Conservation (phyloP, 2,797 vertebrate genomes). For the Eulemur albifrons region DNA sequence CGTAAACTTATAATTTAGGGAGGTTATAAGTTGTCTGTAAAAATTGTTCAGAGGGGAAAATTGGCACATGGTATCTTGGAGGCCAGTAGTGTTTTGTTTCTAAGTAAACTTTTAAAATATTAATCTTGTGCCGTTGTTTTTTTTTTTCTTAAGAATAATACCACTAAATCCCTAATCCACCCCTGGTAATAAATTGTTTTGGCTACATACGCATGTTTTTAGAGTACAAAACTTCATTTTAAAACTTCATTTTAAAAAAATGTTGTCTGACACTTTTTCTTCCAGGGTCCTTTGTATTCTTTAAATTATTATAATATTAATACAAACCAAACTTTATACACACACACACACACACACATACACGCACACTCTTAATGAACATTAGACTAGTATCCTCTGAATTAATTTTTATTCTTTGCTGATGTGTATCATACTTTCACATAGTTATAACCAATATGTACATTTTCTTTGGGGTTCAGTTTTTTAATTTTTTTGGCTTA, state of each 20-base stretch:
- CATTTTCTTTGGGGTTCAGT: not conserved
- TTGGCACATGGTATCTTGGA: not conserved
- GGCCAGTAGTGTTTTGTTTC: slow-evolving; percentile 27
- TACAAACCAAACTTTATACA: not conserved
- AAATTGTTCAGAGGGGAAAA: slow-evolving; percentile 50
- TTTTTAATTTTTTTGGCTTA: not conserved
- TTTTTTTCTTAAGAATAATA: not conserved
- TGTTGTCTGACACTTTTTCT: slow-evolving; percentile 30
- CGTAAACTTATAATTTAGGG: slow-evolving; percentile 61
- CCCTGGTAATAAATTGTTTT: slow-evolving; percentile 38
- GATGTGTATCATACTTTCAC: not conserved
- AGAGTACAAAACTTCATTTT: slow-evolving; percentile 50
- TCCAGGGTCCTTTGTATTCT: slow-evolving; percentile 37
- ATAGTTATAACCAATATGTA: not conserved
- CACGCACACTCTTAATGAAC: not conserved
- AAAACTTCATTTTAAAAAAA: too few relatives aligned
- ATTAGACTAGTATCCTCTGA: not conserved
- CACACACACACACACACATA: not conserved
- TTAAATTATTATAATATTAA: slow-evolving; percentile 26
- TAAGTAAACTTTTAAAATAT: slow-evolving; percentile 64
- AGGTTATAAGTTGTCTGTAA: slow-evolving; percentile 54
- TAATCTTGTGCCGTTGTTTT: slow-evolving; percentile 29
- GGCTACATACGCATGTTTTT: slow-evolving; percentile 40
- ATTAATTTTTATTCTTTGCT: slow-evolving; percentile 10
- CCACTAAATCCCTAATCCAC: not conserved